A percentile compares a stretch with the other conserved stretches of the same genome.
Evolutionary conservation across 2,113 vertebrate genomes (phyloP).

Genomic region (Apteryx mantelli): DNA sequence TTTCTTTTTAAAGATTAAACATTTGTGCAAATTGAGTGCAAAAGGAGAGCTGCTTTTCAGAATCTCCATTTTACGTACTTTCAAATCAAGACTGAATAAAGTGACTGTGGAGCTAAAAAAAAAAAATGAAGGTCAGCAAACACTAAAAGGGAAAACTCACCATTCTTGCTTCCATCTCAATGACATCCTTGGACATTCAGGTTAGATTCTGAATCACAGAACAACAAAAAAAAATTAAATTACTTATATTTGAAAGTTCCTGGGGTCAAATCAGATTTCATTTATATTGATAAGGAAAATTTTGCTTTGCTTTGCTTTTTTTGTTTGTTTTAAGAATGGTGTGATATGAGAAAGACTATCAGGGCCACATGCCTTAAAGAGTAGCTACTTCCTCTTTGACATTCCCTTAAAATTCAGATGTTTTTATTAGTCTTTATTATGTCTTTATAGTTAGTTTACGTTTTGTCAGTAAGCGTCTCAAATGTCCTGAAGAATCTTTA

Average conservation of each 20-base stretch:
- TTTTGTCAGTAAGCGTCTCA: neutral
- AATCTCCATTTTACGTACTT: neutral
- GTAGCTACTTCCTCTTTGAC: neutral
- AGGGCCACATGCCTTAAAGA: neutral
- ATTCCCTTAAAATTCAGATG: neutral
- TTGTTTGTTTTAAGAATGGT: neutral
- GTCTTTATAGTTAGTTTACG: neutral
- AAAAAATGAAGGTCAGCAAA: neutral
- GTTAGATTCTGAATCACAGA: neutral
- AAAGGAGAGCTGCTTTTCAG: neutral
- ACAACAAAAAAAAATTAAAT: neutral
- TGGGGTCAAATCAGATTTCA: neutral
- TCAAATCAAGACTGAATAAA: neutral
- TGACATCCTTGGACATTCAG: neutral
- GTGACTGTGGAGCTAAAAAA: neutral
- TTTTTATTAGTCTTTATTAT: neutral
- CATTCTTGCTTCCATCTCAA: neutral
- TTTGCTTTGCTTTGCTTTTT: neutral
- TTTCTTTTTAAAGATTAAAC: neutral
- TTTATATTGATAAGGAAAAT: neutral
- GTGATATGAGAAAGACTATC: too few relatives aligned
- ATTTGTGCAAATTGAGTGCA: neutral
- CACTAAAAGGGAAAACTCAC: neutral
- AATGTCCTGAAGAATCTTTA: too few relatives aligned
- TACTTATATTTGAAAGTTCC: neutral